Conservation (phyloP, 92 coral and sea anemone species). For the Micromussa lordhowensis region DNA sequence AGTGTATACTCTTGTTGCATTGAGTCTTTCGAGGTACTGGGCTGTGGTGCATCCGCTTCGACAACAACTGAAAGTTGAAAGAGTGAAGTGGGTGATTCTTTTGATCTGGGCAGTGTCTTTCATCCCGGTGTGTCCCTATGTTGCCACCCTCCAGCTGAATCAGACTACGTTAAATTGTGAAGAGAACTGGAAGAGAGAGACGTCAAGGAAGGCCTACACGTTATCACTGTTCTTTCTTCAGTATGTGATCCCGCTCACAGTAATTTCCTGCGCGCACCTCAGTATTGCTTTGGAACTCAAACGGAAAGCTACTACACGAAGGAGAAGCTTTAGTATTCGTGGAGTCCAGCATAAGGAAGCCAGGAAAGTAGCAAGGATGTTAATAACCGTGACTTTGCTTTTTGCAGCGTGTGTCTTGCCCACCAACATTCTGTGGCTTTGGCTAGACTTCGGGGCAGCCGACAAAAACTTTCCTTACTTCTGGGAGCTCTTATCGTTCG, state of each 20-base stretch:
- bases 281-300: constrained; percentile 68
- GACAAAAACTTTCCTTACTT: constrained; percentile 61
- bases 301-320: constrained; percentile 1
- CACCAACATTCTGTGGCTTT: constrained; percentile 75
- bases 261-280: constrained; percentile 68
- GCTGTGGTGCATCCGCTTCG: constrained; percentile 82
- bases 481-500: constrained; percentile 74
- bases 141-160: constrained; percentile 21
- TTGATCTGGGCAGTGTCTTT: constrained; percentile 71
- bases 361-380: constrained; percentile 74
- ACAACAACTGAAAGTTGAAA: constrained; percentile 52
- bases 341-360: constrained; percentile 64
- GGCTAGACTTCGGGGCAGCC: constrained; percentile 83
- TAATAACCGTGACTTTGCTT: constrained; percentile 71
- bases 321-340: constrained; percentile 52
- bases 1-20: constrained; percentile 63
- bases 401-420: constrained; percentile 78
- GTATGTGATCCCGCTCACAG: constrained; percentile 67
- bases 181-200: constrained; percentile 62
- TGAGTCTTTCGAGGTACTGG: constrained; percentile 76
- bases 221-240: constrained; percentile 62
- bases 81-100: constrained; percentile 57
- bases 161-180: constrained; percentile 36
- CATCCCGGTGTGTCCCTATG: constrained; percentile 71
- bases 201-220: constrained; percentile 64